Base-by-base conservation (phyloP, 2,113 vertebrate genomes). In the Osmerus mordax region DNA sequence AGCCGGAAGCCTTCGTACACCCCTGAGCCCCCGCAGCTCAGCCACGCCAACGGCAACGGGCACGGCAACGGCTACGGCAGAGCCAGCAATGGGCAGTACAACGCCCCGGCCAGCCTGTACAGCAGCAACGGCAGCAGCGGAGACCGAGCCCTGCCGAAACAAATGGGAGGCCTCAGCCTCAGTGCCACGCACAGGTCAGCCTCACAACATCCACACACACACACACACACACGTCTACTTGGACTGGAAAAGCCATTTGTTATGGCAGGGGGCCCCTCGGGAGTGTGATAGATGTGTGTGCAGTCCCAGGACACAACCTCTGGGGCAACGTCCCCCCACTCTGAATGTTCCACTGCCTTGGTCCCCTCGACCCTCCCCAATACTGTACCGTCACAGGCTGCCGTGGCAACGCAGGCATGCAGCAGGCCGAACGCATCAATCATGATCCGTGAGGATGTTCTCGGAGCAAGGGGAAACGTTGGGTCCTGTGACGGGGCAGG, bases 161-260 rank as follows among this genome's bases (percentile, higher is more conserved):
- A 97, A 84, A 93, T 99, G 92, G 90, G 92, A 0, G 78, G 89
- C 47, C 93, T 99, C 71, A 93, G 91, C 69, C 88, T 98, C 75
- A 74, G 92, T 59, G 81, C 94, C 72, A 81, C 92, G 29, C 90
- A 93, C 74, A 96, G 96, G 97, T 98, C 87, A 78, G 83, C 28
- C 19, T 19, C 61, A 21, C 60, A 18, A 18, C 28, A 41, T 52
- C 15, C 70, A 28, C 19, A 28, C 36, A 47, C 21, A 21, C 52
- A 54, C 47, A 67, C 13, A 67, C 78, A 28, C 61, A 63, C 15
- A 32, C 3, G 28, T 63, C 13, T 14, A 51, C 6, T 18, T 14
- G 21, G 63, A 41, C 76, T 80, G 78, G 80, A 83, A 82, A 83
- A 88, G 65, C 12, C 62, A 79, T 86, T 84, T 81, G 72, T 75